Base-by-base conservation (phyloP, 2,797 vertebrate species). In the Dipus sagitta region DNA sequence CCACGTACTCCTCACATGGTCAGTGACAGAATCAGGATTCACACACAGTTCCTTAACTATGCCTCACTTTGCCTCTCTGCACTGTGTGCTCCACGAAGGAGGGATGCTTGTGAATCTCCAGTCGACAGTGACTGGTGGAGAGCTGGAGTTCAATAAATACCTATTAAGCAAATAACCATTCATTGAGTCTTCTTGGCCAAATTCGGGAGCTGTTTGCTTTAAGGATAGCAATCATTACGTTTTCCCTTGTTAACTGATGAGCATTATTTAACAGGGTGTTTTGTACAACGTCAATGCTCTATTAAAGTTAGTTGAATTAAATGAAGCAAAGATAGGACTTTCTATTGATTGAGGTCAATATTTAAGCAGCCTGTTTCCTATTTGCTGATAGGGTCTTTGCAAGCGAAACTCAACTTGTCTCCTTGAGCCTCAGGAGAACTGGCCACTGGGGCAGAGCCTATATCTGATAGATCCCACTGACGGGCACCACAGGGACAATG, bases 281-380 rank as follows among this genome's bases (percentile, higher is more conserved):
- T 94, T 85, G 26, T 58, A 54, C 10, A 34, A 30, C 68, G 12
- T 92, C 72, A n/a, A 42, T 75, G 42, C 3, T 64, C 9, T 86
- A 83, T 58, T 90, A 17, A 93, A 72, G 18, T 81, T 93, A 85
- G 1, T 26, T 87, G 52, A 80, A 86, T 88, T 92, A 94, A 93
- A 77, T 17, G 42, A 47, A 78, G 20, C 86, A 81, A 81, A 91
- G 77, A 71, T 47, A 94, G n/a, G 23, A 6, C 21, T 93, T 95
- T 80, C 21, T 71, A 18, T 89, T 87, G 38, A 91, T 2, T 47
- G 12, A 79, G 4, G 21, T 71, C 20, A 71, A 12, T 24, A 28
- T 68, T 47, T 64, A 84, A 30, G 78, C 9, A 70, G 38, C 10
- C 20, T 13, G 67, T 88, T 89, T 92, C 83, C 23, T 79, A 13